Base-by-base conservation (phyloP, 1,140 invertebrate species). In the Drosophila ambigua region DNA sequence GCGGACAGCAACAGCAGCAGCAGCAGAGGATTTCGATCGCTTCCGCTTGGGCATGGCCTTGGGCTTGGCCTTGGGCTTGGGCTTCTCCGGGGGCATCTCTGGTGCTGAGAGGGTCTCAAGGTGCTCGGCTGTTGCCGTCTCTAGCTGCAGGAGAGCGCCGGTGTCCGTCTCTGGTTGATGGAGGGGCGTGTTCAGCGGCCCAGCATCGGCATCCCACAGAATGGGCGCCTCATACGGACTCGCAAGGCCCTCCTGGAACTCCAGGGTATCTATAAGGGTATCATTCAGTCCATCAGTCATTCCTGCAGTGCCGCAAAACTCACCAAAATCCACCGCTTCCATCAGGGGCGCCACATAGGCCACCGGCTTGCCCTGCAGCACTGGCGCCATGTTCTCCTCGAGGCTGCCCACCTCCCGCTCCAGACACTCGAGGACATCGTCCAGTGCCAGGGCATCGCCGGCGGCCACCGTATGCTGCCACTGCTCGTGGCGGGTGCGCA, bases 361-460 rank as follows among this genome's bases (percentile, higher is more conserved):
- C 8, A 72, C 57, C 4, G 73, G 66, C 15, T 77, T 77, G 31
- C 15, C 20, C 35, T 46, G 52, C 1, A 26, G 67, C 41, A 41
- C 24, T n/a, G 31, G 52, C 50, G 43, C 53, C 26, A 26, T 49
- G 1, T 49, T 61, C 5, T 71, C 46, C 44, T 89, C 72, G 28
- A 88, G 52, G 15, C 74, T 65, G 41, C 80, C 80, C 9, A 89
- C 85, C 20, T 89, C 79, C 2, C 85, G 59, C n/a, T 90, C 77
- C 16, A 89, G 63, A 9, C 80, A 89, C 50, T 89, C 84, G 8
- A 89, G 69, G 0, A 77, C 84, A 51, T 89, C 84, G 61, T 89
- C 84, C 26, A 89, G 49, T 0, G 77, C 83, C 43, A 72, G 13
- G 24, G 62, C 75, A 7, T 78, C 76, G 0, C 67, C 75, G 7